These are phyloP conservation scores for Amia ocellicauda DNA, from an alignment of 2,113 vertebrate species.

Conservation along the genomic window DNA sequence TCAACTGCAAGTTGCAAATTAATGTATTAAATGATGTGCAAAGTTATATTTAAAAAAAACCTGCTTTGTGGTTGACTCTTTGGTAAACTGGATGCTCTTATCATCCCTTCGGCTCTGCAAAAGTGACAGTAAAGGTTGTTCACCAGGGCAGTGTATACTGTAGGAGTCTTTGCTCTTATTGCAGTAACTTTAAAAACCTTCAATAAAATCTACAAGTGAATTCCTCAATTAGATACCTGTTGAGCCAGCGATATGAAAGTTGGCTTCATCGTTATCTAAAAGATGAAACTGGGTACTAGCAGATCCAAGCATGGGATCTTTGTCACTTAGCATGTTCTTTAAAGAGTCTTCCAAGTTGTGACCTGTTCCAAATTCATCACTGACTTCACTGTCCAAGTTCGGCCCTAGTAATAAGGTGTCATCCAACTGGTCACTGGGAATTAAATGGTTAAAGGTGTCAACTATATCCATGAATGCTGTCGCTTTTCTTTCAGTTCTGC, in stretches of 20 bases:
- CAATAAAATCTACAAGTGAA: neutral
- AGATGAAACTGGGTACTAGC: conserved; percentile 94
- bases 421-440: conserved; percentile 99
- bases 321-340: conserved; percentile 99
- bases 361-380: conserved; percentile 91
- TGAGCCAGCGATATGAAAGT: conserved; percentile 84
- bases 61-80: no score
- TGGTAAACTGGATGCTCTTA: no score
- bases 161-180: neutral
- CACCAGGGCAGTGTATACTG: neutral
- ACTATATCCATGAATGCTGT: conserved; percentile 99
- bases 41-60: no score
- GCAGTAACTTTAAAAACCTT: neutral
- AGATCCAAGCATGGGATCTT: conserved; percentile 99
- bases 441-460: conserved; percentile 97
- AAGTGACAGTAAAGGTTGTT: no score
- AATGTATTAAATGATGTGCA: no score
- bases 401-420: conserved; percentile 90
- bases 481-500: conserved; percentile 84
- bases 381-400: conserved; percentile 95
- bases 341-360: conserved; percentile 88
- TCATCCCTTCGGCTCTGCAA: no score
- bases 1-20: no score
- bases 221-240: conserved; percentile 68
- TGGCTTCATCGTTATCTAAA: conserved; percentile 88